Evolutionary conservation across 1,140 invertebrate species (phyloP).

Genomic region (Battus philenor): DNA sequence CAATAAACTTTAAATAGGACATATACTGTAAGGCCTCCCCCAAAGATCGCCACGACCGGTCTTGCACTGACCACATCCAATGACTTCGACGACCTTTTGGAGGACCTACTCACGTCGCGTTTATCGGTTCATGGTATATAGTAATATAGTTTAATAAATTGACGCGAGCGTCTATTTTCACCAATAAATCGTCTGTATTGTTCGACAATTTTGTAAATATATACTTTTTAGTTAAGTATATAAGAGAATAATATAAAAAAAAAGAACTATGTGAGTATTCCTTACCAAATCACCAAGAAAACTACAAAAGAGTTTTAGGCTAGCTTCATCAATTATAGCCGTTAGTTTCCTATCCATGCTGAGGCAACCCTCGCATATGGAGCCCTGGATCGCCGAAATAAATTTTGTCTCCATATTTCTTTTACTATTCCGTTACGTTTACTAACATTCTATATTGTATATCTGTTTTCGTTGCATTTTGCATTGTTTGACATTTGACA

Average conservation of each 20-base stretch:
- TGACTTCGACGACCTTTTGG: not conserved
- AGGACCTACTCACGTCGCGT: not conserved
- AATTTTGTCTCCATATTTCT: slow-evolving; percentile 2
- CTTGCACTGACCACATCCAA: not conserved
- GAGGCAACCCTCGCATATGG: slow-evolving; percentile 38
- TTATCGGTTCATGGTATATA: not conserved
- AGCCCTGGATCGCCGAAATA: not conserved
- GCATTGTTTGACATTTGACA: too few species aligned
- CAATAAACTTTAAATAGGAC: not conserved
- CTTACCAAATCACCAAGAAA: slow-evolving; percentile 23
- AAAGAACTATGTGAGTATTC: too few species aligned
- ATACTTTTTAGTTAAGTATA: not conserved
- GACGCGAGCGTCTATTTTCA: not conserved
- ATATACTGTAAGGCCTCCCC: not conserved
- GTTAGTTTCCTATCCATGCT: slow-evolving; percentile 27
- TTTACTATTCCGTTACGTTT: too few species aligned
- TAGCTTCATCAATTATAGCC: slow-evolving; percentile 15
- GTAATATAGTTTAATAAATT: not conserved
- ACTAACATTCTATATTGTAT: too few species aligned
- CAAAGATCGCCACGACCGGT: too few species aligned
- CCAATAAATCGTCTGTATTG: not conserved
- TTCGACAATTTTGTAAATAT: not conserved
- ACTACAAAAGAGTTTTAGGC: slow-evolving; percentile 21
- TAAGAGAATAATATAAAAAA: not conserved
- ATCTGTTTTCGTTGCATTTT: too few species aligned